These are phyloP conservation scores for Acleris laterana DNA, from an alignment of 2,888 invertebrate species.

Conservation along the genomic window DNA sequence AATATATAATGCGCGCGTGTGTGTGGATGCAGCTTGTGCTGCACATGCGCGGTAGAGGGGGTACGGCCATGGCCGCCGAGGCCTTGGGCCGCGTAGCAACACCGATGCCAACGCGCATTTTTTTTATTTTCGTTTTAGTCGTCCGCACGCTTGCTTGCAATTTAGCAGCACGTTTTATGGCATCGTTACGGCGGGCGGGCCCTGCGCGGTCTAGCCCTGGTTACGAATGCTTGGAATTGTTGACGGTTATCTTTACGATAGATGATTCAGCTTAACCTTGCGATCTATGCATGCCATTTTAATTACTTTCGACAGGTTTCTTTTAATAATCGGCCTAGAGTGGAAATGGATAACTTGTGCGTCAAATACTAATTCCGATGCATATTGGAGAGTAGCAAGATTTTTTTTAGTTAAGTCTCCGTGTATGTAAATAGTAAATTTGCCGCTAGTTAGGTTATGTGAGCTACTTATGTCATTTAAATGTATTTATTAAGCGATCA, in stretches of 20 bases:
- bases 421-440: no score
- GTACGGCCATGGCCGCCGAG: slow-evolving; percentile 72
- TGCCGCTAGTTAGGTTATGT: no score
- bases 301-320: no score
- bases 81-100: slow-evolving; percentile 82
- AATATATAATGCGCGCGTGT: slow-evolving; percentile 31
- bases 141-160: slow-evolving; percentile 71
- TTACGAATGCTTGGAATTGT: background rate
- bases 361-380: no score
- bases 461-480: no score
- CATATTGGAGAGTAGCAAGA: no score
- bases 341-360: no score
- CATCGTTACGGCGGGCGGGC: slow-evolving; percentile 51
- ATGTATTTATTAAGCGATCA: no score
- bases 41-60: slow-evolving; percentile 63
- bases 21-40: slow-evolving; percentile 65
- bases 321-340: no score
- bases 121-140: slow-evolving; percentile 75
- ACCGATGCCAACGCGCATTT: slow-evolving; percentile 62
- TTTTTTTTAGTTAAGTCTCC: no score
- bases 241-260: background rate
- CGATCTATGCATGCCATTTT: no score
- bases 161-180: slow-evolving; percentile 71
- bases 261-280: no score
- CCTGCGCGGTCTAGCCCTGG: slow-evolving; percentile 48